Conservation (phyloP, 2,888 invertebrate species). For the Pherbina coryleti region DNA sequence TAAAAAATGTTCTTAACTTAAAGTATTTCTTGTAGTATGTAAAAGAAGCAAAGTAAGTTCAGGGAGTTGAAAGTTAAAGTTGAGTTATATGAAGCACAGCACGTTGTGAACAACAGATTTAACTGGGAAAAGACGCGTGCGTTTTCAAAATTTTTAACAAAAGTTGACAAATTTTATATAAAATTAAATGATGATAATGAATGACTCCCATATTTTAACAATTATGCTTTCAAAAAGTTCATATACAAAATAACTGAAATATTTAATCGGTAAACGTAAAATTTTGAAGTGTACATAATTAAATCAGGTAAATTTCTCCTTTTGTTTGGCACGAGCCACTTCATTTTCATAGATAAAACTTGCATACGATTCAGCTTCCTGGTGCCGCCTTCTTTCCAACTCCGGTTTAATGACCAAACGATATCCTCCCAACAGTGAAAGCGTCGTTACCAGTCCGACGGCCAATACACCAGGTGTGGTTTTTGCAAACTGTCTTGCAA, state of each 20-base stretch:
- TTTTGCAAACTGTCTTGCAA: conserved; percentile 53
- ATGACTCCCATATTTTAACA: conserved; percentile 1
- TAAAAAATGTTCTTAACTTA: conserved; percentile 28
- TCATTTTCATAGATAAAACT: conserved; percentile 65
- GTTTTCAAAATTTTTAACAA: conserved; percentile 13
- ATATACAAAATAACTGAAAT: conserved; percentile 21
- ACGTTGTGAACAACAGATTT: not conserved
- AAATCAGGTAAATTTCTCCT: conserved; percentile 21
- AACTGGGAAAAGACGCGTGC: not conserved
- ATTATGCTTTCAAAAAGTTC: not conserved
- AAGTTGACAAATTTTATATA: conserved; percentile 4
- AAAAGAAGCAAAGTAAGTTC: not conserved
- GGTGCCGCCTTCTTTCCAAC: conserved; percentile 55
- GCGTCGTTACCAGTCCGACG: conserved; percentile 59
- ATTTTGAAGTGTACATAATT: conserved; percentile 2
- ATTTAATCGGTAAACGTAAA: not conserved
- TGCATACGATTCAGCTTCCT: conserved; percentile 63
- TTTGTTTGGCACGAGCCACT: conserved; percentile 30
- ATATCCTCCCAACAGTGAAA: conserved; percentile 53
- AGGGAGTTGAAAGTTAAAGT: not conserved
- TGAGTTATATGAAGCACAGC: conserved; percentile 6
- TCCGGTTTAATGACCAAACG: conserved; percentile 59
- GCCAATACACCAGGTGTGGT: conserved; percentile 62
- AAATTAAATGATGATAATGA: not conserved
- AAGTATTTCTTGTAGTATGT: conserved; percentile 28